Base-by-base conservation (phyloP, 2,113 vertebrate species). In the Myanophis thanlyinensis region DNA sequence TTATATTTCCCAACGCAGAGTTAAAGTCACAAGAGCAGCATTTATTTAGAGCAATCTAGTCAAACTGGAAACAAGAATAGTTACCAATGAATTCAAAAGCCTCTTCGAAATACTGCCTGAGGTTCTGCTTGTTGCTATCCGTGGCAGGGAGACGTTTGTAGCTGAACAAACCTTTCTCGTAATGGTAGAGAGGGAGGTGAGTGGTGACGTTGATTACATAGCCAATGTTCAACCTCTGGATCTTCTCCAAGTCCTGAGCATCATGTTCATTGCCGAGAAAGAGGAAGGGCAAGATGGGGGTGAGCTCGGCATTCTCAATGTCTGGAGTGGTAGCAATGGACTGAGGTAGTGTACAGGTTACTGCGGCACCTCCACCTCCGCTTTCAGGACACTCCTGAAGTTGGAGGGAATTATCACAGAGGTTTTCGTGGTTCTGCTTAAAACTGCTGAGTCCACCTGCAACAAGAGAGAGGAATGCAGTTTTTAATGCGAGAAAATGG, bases 91-190 rank as follows among this genome's bases (percentile, higher is more conserved):
- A 99, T 96, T 99, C 99, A 93, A 99, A 99, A 2, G 99, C 99
- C 98, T 99, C 99, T 96, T 99, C 99, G 12, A 99, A 99, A 97
- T 99, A 99, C 97, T 99, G 99, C 85, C 99, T 98, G 97, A 99
- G 98, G 98, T 99, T 99, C 98, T 99, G 99, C 96, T 99, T 99
- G 98, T 98, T 99, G 98, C 99, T 99, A 97, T 99, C 99, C 0
- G 99, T 99, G 96, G 99, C 99, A 0, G 99, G 99, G 94, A 99
- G 98, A 87, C 99, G 98, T 96, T 99, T 99, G 98, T 99, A 99
- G 97, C 96, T 98, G 97, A 99, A 98, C 91, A 98, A 95, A 90
- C 98, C 99, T 47, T 98, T 98, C 97, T 99, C 99, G 0, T 99
- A 99, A 97, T 99, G 99, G 97, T 98, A 99, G 23, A 99, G 99